Evolutionary conservation across 2,113 vertebrate genomes (phyloP).

Genomic region (Brienomyrus longianalis): DNA sequence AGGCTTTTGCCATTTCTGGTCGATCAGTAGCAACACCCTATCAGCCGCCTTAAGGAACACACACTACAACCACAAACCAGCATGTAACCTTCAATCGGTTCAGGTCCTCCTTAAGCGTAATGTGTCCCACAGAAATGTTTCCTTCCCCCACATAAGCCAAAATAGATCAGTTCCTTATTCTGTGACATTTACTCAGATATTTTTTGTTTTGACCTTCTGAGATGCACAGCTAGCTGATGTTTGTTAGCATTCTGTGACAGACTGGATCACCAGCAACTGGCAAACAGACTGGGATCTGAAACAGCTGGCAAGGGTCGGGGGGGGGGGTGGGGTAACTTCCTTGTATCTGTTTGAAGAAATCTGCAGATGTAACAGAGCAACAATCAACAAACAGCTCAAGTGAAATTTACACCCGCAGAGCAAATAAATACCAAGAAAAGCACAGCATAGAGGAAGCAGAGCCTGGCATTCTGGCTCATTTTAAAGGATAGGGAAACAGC

Average conservation of each 20-base stretch:
- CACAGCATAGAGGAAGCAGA: neutral
- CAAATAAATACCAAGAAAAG: neutral
- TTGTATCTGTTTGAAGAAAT: neutral
- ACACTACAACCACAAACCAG: neutral
- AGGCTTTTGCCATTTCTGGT: neutral
- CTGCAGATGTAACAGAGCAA: neutral
- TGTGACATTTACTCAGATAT: neutral
- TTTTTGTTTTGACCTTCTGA: neutral
- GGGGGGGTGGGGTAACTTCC: neutral
- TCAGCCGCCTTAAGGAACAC: neutral
- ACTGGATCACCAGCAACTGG: neutral
- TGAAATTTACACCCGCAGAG: neutral
- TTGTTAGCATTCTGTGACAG: neutral
- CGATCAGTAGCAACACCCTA: neutral
- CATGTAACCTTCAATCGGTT: neutral
- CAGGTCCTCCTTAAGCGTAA: neutral
- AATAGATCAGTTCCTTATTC: neutral
- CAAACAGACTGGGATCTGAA: neutral
- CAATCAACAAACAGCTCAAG: neutral
- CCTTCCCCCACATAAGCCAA: neutral
- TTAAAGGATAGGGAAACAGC: neutral
- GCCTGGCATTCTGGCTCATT: neutral
- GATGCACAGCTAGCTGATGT: neutral
- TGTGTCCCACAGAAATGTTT: neutral
- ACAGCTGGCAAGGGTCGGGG: neutral